Conservation (phyloP, 2,888 invertebrate species). For the Pogonocherus hispidulus region DNA sequence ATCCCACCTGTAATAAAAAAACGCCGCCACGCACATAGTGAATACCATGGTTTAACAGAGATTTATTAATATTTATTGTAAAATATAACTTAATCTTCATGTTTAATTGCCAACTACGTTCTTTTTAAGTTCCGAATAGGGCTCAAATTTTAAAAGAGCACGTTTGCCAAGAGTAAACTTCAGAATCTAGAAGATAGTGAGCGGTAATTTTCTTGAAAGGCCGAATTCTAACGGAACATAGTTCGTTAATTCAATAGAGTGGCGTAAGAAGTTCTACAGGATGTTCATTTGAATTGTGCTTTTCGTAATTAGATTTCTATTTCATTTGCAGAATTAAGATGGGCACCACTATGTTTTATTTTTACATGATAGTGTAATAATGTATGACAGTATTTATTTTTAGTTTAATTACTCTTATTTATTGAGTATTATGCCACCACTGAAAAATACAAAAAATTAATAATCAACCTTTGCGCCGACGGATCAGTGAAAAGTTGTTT, state of each 20-base stretch:
- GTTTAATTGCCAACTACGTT: not conserved
- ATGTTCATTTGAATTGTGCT: no score
- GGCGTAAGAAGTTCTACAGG: no score
- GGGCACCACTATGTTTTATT: no score
- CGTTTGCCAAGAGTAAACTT: not conserved
- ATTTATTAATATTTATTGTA: conserved; percentile 18
- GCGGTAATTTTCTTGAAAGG: not conserved
- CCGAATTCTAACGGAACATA: not conserved
- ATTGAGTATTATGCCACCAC: no score
- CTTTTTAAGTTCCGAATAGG: not conserved
- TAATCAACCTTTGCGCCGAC: no score
- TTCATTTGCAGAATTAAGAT: no score
- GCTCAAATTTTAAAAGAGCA: not conserved
- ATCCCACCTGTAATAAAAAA: conserved; percentile 15
- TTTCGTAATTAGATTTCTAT: no score
- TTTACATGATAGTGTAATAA: no score
- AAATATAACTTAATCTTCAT: conserved; percentile 7
- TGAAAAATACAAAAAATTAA: no score
- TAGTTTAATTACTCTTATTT: no score
- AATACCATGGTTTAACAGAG: not conserved
- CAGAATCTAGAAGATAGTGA: not conserved
- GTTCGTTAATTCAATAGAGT: not conserved
- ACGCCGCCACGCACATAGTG: not conserved
- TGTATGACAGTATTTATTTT: no score
- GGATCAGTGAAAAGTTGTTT: no score